phyloP scores from a whole-genome alignment of 2,113 vertebrate species.

The Mionectes macconnelli region DNA sequence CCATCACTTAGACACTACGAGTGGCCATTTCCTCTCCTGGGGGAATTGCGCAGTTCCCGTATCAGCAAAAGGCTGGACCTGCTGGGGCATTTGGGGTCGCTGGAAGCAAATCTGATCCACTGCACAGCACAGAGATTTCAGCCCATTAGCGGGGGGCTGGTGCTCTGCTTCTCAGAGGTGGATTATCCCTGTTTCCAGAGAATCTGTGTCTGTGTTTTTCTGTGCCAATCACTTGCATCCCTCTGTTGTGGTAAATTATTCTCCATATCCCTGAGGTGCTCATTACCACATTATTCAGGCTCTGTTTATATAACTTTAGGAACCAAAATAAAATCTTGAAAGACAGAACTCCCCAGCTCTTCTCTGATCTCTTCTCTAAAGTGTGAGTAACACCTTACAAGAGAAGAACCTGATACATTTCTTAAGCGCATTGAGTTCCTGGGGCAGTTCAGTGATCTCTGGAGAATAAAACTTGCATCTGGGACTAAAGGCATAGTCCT shows the following conservation, averaged over 20 bases:
- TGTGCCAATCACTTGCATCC: not conserved
- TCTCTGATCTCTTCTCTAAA: not conserved
- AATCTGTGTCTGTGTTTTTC: constrained; percentile 9
- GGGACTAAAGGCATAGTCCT: not conserved
- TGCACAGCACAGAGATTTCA: not conserved
- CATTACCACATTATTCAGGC: constrained; percentile 35
- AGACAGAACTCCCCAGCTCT: not conserved
- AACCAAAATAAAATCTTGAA: constrained; percentile 23
- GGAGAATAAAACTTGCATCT: not conserved
- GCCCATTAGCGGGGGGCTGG: not conserved
- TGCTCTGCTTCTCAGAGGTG: constrained; percentile 3
- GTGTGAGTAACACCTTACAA: not conserved
- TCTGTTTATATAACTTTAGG: constrained; percentile 27
- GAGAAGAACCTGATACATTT: not conserved
- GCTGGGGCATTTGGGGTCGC: not conserved
- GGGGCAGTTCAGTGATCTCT: not conserved
- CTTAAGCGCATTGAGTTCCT: not conserved
- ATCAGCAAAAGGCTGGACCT: not conserved
- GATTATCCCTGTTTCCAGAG: constrained; percentile 34
- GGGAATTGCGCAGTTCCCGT: not conserved
- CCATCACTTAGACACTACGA: not conserved
- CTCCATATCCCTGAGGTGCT: constrained; percentile 19
- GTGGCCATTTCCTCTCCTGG: not conserved
- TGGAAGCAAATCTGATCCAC: not conserved
- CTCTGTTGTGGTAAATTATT: constrained; percentile 9